A percentile compares a stretch with the other conserved stretches of the same genome.
Evolutionary conservation across 2,888 invertebrate genomes (phyloP).

Genomic region (Drymonia ruficornis): DNA sequence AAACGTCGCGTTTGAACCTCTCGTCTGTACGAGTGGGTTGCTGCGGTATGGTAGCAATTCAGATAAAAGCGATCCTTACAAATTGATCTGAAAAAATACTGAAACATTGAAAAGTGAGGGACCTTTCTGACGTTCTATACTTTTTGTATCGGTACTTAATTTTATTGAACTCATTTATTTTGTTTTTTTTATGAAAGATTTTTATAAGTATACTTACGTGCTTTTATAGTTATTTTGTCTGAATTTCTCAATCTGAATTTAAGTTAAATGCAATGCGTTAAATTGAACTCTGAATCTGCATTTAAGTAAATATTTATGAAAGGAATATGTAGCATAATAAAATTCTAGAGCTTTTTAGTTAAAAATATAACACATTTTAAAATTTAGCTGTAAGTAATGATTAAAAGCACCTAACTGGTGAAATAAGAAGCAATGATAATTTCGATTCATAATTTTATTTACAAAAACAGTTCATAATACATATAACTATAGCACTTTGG

Average conservation of each 20-base stretch:
- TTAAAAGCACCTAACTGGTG: too few species aligned
- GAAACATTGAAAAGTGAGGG: conserved; percentile 32
- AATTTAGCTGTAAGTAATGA: too few species aligned
- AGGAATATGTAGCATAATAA: too few species aligned
- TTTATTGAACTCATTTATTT: conserved; percentile 25
- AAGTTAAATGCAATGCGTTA: too few species aligned
- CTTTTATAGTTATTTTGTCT: too few species aligned
- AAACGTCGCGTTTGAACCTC: conserved; percentile 22
- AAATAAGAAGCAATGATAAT: conserved; percentile 13
- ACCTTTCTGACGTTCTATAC: neutral
- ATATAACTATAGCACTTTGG: conserved; percentile 50
- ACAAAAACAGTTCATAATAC: conserved; percentile 55
- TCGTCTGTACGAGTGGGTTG: conserved; percentile 48
- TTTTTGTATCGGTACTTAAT: conserved; percentile 6
- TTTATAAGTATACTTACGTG: too few species aligned
- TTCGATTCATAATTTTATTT: conserved; percentile 52
- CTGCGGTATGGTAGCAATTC: conserved; percentile 80
- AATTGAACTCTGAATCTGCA: too few species aligned
- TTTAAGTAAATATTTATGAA: too few species aligned
- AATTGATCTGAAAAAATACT: conserved; percentile 74
- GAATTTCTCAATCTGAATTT: too few species aligned
- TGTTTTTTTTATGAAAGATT: conserved; percentile 10
- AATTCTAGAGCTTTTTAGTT: too few species aligned
- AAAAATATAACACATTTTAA: too few species aligned
- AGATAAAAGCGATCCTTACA: conserved; percentile 77